Evolutionary conservation across 2,797 vertebrate genomes (phyloP), one percentile per base, ranked within the genome.

Genomic region (Sphaeramia orbicularis): DNA sequence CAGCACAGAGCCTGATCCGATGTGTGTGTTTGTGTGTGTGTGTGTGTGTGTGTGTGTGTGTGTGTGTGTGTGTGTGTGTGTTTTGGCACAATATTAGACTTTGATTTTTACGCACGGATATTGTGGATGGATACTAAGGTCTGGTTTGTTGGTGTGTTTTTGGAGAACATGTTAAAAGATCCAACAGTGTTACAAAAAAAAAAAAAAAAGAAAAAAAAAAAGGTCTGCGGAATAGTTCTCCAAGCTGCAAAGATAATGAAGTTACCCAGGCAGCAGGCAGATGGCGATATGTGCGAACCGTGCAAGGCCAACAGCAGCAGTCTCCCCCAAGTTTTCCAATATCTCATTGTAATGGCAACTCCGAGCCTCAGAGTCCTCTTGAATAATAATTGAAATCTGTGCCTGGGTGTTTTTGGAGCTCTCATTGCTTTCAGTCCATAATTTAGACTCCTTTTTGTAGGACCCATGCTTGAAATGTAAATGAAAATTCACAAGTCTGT

Each of bases 211-310:
- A n/a, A n/a, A n/a, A n/a, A n/a, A n/a, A n/a, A n/a, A n/a, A n/a
- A n/a, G n/a, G n/a, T n/a, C 74, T 81, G 77, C 84, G 72, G 79
- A 81, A 77, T 85, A 81, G 66, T 84, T 78, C 83, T 79, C 50
- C 19, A 38, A 24, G 40, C 62, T 60, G 74, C 42, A 35, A n/a
- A 40, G 48, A 58, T 14, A 27, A 59, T 80, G 89, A 77, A 87
- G 14, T 86, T 75, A 75, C 76, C 4, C 45, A 3, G 38, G 14
- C 74, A 65, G 72, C 91, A 91, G 91, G 87, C 86, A 94, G 94
- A 83, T 93, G 94, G 94, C 94, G 91, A 76, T 78, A 60, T 89
- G 85, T 35, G 81, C 83, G 85, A 90, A 77, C 63, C 73, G 30
- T 76, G 76, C 0, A 60, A n/a, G 74, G 52, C 57, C 70, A 49